Conservation (phyloP, 2,113 vertebrate genomes). For the Callorhinus ursinus region DNA sequence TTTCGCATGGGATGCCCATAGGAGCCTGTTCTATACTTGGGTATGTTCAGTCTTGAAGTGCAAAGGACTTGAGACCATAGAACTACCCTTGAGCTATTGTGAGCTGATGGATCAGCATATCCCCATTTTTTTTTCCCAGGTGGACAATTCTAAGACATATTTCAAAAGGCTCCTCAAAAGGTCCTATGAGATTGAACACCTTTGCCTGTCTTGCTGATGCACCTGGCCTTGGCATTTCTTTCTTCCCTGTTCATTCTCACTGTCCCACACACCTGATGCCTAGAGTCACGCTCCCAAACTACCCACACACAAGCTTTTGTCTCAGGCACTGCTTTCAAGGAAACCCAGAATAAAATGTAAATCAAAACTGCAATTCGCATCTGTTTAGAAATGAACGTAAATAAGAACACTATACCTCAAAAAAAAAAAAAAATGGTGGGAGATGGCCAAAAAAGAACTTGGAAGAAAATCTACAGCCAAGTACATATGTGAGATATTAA, state of each 20-base stretch:
- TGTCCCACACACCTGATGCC: neutral
- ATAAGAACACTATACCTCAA: neutral
- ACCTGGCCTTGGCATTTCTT: neutral
- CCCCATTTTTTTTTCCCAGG: neutral
- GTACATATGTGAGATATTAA: neutral
- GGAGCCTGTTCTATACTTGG: neutral
- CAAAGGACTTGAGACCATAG: neutral
- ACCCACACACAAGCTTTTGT: neutral
- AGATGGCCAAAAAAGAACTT: neutral
- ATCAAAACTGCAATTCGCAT: neutral
- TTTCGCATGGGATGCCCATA: neutral
- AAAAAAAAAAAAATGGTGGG: neutral
- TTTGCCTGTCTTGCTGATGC: neutral
- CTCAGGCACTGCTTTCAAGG: neutral
- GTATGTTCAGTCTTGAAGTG: neutral
- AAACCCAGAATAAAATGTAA: neutral
- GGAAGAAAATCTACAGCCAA: neutral
- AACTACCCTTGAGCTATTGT: neutral
- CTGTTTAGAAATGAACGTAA: neutral
- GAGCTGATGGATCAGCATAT: neutral
- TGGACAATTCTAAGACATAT: neutral
- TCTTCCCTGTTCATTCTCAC: neutral
- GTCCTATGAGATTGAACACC: fast-evolving
- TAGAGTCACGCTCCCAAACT: neutral
- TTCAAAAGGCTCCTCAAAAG: neutral